These are phyloP conservation scores for Neosilurus hyrtlii DNA, from an alignment of 2,797 vertebrate species.

Conservation along the genomic window DNA sequence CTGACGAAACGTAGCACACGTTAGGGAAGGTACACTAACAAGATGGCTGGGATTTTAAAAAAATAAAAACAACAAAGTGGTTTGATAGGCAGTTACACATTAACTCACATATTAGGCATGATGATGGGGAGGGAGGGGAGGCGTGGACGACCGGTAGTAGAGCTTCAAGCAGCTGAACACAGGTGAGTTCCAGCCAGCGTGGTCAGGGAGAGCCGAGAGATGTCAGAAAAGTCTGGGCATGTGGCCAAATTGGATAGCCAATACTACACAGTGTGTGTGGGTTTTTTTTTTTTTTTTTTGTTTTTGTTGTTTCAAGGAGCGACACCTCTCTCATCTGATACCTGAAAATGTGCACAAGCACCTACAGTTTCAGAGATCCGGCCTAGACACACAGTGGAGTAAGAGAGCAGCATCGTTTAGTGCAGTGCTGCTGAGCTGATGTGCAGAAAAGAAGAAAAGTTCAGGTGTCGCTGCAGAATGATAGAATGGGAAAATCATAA, in stretches of 20 bases:
- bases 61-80: conserved; percentile 2
- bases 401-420: background rate
- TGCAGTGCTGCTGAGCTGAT: background rate
- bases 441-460: background rate
- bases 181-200: conserved; percentile 41
- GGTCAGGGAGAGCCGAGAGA: conserved; percentile 46
- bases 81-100: conserved; percentile 50
- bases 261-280: conserved; percentile 58
- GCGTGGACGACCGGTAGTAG: background rate
- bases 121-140: background rate
- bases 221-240: conserved; percentile 57
- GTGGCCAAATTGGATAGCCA: conserved; percentile 68
- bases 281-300: conserved; percentile 63
- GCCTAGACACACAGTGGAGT: background rate
- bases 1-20: conserved; percentile 1
- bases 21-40: conserved; percentile 40
- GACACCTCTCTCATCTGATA: conserved; percentile 66
- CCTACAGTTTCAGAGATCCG: conserved; percentile 42
- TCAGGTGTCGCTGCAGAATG: conserved; percentile 20
- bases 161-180: conserved; percentile 31
- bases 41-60: conserved; percentile 5
- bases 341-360: conserved; percentile 38
- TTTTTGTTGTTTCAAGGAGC: conserved; percentile 66
- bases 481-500: background rate
- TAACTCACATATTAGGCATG: conserved; percentile 31